Percentiles rank a stretch among this genome's conserved stretches.
Conservation (phyloP, 2,888 invertebrate species). For the Liposcelis brunnea region DNA sequence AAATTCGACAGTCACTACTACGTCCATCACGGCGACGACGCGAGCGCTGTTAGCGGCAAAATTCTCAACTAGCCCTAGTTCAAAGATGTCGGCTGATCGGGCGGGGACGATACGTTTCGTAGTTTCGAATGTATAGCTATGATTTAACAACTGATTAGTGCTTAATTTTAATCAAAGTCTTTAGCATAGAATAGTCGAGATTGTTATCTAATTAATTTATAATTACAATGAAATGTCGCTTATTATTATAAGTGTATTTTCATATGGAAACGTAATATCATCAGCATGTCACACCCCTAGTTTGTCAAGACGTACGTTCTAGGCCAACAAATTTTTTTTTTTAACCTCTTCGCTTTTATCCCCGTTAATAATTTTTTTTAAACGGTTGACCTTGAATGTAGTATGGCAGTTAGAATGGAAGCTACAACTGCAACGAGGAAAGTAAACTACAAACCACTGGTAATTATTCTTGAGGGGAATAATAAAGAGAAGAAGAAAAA, state of each 20-base stretch:
- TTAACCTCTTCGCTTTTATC: too few relatives aligned
- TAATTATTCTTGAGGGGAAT: neutral
- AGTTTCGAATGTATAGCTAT: too few relatives aligned
- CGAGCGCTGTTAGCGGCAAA: neutral
- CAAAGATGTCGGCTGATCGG: slow-evolving; percentile 5
- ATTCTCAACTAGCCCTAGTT: neutral
- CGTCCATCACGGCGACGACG: neutral
- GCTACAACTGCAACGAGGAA: neutral
- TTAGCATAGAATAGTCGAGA: too few relatives aligned
- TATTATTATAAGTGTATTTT: too few relatives aligned
- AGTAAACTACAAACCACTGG: neutral
- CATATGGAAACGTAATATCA: too few relatives aligned
- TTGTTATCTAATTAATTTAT: too few relatives aligned
- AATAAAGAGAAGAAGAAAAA: too few relatives aligned
- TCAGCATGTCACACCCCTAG: slow-evolving; percentile 4
- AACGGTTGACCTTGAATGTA: neutral
- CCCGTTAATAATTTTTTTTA: neutral
- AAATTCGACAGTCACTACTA: too few relatives aligned
- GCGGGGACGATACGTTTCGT: neutral
- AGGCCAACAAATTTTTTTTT: too few relatives aligned
- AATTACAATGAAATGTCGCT: too few relatives aligned
- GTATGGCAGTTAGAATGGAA: neutral
- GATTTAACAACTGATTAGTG: too few relatives aligned
- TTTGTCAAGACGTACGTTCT: neutral
- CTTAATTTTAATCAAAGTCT: too few relatives aligned